These are phyloP conservation scores for Darevskia mixta DNA, from an alignment of 2,797 vertebrate genomes.

Conservation along the genomic window DNA sequence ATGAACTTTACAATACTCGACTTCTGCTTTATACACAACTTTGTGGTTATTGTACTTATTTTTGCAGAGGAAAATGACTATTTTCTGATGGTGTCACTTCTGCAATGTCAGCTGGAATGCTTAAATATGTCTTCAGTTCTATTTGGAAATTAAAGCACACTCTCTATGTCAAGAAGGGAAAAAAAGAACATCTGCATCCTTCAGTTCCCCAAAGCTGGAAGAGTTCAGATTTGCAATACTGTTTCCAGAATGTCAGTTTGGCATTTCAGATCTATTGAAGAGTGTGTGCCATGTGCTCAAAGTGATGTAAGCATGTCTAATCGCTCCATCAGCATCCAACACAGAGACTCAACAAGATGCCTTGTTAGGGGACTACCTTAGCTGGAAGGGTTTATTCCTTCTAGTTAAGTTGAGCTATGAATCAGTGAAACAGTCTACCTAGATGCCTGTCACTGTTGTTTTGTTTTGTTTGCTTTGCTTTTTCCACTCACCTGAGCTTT, in stretches of 20 bases:
- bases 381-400: slow-evolving; percentile 31
- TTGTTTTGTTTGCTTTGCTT: background rate
- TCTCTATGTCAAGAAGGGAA: fast-evolving
- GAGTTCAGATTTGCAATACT: fast-evolving
- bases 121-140: background rate
- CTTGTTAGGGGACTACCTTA: slow-evolving; percentile 22
- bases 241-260: background rate
- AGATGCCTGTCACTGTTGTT: slow-evolving; percentile 38
- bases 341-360: background rate
- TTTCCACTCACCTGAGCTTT: slow-evolving; percentile 20
- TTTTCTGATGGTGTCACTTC: background rate
- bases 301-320: background rate
- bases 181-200: fast-evolving
- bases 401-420: slow-evolving; percentile 20
- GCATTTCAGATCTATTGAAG: background rate
- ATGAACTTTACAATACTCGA: background rate
- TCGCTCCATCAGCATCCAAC: fast-evolving
- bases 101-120: background rate
- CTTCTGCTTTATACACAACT: background rate
- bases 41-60: background rate
- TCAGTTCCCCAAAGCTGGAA: background rate
- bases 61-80: background rate
- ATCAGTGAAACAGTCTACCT: slow-evolving; percentile 20
- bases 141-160: background rate
- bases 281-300: fast-evolving